Percentiles rank a stretch among this genome's conserved stretches.
These are phyloP conservation scores for Dascyllus trimaculatus DNA, from an alignment of 2,113 vertebrate genomes.

Conservation along the genomic window DNA sequence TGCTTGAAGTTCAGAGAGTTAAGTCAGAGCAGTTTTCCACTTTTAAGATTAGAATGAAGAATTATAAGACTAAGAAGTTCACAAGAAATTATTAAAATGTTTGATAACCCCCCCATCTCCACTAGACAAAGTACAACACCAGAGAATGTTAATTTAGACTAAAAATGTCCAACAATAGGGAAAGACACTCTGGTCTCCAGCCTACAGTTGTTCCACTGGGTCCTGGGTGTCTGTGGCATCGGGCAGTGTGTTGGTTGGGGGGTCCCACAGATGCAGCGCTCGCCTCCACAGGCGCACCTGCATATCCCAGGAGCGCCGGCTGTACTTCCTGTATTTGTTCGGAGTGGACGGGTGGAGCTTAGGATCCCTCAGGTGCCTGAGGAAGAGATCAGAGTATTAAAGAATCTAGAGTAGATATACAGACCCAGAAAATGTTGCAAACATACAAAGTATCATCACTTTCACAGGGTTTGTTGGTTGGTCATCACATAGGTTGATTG, in stretches of 20 bases:
- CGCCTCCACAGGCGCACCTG: constrained; percentile 90
- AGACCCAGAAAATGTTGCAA: background rate
- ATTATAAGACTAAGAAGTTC: too few species aligned
- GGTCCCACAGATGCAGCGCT: constrained; percentile 89
- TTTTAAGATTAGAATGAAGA: too few species aligned
- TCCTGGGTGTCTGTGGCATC: constrained; percentile 52
- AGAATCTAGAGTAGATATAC: too few species aligned
- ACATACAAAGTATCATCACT: background rate
- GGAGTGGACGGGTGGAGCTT: constrained; percentile 89
- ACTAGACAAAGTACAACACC: too few species aligned
- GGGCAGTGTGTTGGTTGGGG: constrained; percentile 60
- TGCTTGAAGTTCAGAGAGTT: too few species aligned
- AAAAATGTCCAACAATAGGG: too few species aligned
- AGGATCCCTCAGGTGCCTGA: constrained; percentile 81
- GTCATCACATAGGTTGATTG: background rate
- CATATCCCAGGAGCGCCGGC: constrained; percentile 90
- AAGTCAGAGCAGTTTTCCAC: too few species aligned
- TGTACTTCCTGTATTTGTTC: constrained; percentile 91
- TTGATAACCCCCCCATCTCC: too few species aligned
- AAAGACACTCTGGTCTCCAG: constrained; percentile 7
- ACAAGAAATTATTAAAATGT: too few species aligned
- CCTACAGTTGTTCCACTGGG: constrained; percentile 84
- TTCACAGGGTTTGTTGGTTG: background rate
- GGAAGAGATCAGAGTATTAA: background rate
- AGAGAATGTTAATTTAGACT: too few species aligned